Conservation (phyloP, 2,113 vertebrate species). For the Pica pica region DNA sequence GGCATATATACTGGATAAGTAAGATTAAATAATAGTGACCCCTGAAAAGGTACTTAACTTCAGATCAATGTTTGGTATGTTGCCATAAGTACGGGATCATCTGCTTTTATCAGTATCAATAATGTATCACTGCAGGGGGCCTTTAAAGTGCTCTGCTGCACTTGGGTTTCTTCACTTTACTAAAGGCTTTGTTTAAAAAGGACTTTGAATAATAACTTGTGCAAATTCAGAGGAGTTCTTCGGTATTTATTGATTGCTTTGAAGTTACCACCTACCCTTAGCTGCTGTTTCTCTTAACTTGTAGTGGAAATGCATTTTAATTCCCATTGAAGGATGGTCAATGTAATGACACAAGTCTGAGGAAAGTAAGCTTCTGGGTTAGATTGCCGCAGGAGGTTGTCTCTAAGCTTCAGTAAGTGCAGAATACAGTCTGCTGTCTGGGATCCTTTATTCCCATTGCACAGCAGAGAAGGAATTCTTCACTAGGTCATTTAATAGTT, state of each 20-base stretch:
- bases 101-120: neutral
- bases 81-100: neutral
- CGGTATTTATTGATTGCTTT: neutral
- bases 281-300: neutral
- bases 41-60: neutral
- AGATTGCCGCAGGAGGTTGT: neutral
- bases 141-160: neutral
- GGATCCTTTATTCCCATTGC: neutral
- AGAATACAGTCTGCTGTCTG: neutral
- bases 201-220: neutral
- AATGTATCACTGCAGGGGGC: neutral
- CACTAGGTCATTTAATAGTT: neutral
- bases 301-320: neutral
- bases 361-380: neutral
- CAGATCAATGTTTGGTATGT: neutral
- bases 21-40: neutral
- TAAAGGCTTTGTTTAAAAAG: neutral
- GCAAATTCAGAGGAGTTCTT: neutral
- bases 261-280: neutral
- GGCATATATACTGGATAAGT: neutral
- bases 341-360: neutral
- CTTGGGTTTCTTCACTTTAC: neutral
- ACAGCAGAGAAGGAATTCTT: neutral
- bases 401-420: neutral
- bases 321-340: neutral